phyloP scores from a whole-genome alignment of 2,113 vertebrate species.

The Strix uralensis region DNA sequence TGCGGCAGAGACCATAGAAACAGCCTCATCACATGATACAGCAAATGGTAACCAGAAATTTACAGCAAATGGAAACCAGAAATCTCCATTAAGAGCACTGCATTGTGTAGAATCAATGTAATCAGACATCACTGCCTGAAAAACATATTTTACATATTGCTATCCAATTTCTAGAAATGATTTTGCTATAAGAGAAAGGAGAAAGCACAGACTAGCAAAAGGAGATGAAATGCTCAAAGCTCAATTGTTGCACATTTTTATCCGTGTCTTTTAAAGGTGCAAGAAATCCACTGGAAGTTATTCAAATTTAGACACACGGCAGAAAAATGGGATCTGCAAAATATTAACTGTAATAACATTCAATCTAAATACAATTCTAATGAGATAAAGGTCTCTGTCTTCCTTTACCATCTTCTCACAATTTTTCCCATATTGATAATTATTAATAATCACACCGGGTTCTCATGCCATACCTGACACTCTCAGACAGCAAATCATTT shows the following conservation, averaged over 20 bases:
- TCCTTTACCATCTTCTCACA: background rate
- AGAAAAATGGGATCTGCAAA: background rate
- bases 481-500: slow-evolving; percentile 29
- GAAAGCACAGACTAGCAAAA: background rate
- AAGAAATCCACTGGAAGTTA: background rate
- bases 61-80: slow-evolving; percentile 24
- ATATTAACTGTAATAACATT: background rate
- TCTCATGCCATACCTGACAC: background rate
- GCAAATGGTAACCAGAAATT: slow-evolving; percentile 46
- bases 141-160: slow-evolving; percentile 31
- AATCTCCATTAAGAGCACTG: slow-evolving; percentile 47
- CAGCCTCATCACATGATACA: background rate
- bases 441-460: background rate
- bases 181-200: slow-evolving; percentile 8
- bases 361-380: background rate
- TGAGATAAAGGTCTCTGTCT: background rate
- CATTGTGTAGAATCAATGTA: slow-evolving; percentile 14
- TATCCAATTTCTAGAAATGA: slow-evolving; percentile 27
- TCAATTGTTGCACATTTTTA: background rate
- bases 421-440: background rate
- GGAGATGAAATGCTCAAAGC: background rate
- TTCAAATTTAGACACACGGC: background rate
- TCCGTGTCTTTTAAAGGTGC: background rate
- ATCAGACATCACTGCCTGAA: slow-evolving; percentile 14
- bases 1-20: slow-evolving; percentile 24